Evolutionary conservation across 1,140 invertebrate species (phyloP).

Genomic region (Hesperophylax magnus): DNA sequence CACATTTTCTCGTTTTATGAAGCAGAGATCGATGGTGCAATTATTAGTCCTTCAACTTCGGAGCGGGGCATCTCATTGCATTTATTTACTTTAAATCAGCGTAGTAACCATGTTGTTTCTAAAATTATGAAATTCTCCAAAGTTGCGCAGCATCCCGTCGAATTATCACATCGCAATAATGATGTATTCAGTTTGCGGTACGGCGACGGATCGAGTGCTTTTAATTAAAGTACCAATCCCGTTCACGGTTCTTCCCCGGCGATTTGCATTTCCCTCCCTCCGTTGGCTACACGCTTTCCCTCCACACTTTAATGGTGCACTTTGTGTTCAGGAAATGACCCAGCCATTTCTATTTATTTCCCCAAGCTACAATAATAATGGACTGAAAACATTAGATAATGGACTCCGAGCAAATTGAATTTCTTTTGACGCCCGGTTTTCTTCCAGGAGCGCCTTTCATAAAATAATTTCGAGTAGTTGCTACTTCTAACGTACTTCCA

Average conservation of each 20-base stretch:
- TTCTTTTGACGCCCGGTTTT: conserved; percentile 9
- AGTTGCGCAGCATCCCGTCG: no score
- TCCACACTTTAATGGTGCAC: not conserved
- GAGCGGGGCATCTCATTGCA: no score
- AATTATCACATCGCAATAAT: no score
- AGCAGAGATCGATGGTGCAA: no score
- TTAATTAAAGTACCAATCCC: conserved; percentile 3
- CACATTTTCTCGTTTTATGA: no score
- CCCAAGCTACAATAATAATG: not conserved
- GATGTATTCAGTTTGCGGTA: not conserved
- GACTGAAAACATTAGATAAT: conserved; percentile 2
- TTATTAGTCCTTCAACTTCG: no score
- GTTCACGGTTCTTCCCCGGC: not conserved
- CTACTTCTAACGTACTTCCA: no score
- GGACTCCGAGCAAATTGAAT: conserved; percentile 28
- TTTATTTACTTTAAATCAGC: no score
- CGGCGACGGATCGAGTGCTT: not conserved
- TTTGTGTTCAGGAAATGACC: conserved; percentile 3
- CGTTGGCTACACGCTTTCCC: not conserved
- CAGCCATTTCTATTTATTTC: not conserved
- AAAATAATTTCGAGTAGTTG: no score
- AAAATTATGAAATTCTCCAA: no score
- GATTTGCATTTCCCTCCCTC: not conserved
- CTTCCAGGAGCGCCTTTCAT: no score
- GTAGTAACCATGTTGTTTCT: no score